phyloP scores from a whole-genome alignment of 2,797 vertebrate genomes.

The Betta splendens region DNA sequence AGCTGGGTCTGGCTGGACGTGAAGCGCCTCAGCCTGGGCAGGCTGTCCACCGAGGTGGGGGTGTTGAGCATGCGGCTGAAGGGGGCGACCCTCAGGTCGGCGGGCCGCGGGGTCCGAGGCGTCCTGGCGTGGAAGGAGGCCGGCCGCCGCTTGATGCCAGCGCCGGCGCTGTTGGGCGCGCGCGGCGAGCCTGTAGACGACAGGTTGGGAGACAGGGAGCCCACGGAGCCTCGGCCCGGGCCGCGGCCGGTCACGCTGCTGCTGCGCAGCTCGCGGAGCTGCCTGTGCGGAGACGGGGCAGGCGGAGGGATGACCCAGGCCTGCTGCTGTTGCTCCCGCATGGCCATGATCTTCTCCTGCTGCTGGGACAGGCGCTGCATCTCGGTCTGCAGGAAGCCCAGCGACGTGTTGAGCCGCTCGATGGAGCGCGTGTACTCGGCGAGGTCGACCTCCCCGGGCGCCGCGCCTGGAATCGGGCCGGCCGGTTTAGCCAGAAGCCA shows the following conservation, averaged over 20 bases:
- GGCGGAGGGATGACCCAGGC: constrained; percentile 94
- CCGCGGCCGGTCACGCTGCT: constrained; percentile 80
- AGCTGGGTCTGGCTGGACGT: constrained; percentile 90
- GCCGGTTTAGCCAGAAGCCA: neutral
- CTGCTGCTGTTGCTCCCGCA: constrained; percentile 92
- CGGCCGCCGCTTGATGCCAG: constrained; percentile 86
- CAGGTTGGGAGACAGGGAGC: constrained; percentile 83
- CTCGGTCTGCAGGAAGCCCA: constrained; percentile 93
- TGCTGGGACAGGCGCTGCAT: constrained; percentile 96
- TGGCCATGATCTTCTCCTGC: constrained; percentile 95
- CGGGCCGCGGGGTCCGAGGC: constrained; percentile 90
- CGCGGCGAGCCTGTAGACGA: constrained; percentile 86
- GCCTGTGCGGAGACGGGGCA: constrained; percentile 81
- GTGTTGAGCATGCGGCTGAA: constrained; percentile 94
- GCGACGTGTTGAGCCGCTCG: constrained; percentile 91
- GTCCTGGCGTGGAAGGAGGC: constrained; percentile 89
- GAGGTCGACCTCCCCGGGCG: constrained; percentile 87
- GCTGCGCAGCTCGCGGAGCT: constrained; percentile 87
- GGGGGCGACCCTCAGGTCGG: constrained; percentile 90
- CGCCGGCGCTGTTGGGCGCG: constrained; percentile 85
- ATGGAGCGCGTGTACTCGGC: constrained; percentile 95
- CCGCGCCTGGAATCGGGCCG: constrained; percentile 61
- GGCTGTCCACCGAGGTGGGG: constrained; percentile 94
- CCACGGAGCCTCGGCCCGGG: constrained; percentile 81
- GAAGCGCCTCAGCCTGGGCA: constrained; percentile 92